phyloP scores from a whole-genome alignment of 2,888 invertebrate genomes.

The Leptogaster cylindrica region DNA sequence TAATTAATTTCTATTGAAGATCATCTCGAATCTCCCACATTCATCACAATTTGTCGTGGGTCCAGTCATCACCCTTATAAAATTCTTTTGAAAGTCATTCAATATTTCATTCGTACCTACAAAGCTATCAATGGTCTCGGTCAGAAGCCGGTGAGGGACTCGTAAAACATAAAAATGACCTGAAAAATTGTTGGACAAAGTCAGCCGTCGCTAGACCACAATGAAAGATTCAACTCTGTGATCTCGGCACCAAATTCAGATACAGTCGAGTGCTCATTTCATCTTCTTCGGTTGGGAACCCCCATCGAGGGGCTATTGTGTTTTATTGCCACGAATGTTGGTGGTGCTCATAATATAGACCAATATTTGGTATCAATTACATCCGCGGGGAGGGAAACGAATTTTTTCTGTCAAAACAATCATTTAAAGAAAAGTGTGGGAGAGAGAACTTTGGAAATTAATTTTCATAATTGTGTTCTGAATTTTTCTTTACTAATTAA shows the following conservation, averaged over 20 bases:
- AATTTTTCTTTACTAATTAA: no score
- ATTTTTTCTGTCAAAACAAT: no score
- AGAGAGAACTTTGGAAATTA: no score
- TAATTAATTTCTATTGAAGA: constrained; percentile 31
- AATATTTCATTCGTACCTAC: constrained; percentile 1
- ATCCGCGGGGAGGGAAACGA: no score
- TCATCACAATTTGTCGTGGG: constrained; percentile 33
- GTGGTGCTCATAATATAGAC: constrained; percentile 7
- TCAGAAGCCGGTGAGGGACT: constrained; percentile 24
- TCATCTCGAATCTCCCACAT: constrained; percentile 24
- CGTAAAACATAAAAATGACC: constrained; percentile 34
- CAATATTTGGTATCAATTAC: constrained; percentile 26
- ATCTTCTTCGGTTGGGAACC: constrained; percentile 6
- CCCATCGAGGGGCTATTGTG: constrained; percentile 1
- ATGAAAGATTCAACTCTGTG: constrained; percentile 3
- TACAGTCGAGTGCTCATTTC: constrained; percentile 2
- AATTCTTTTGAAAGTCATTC: constrained; percentile 11
- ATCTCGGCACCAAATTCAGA: constrained; percentile 7
- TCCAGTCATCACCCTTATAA: constrained; percentile 32
- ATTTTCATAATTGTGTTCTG: no score
- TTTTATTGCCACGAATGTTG: background rate
- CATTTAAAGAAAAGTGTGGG: no score
- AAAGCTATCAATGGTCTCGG: background rate
- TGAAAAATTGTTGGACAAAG: constrained; percentile 29
- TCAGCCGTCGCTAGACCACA: constrained; percentile 11